Base-by-base conservation (phyloP, 2,797 vertebrate species). In the Neosilurus hyrtlii region DNA sequence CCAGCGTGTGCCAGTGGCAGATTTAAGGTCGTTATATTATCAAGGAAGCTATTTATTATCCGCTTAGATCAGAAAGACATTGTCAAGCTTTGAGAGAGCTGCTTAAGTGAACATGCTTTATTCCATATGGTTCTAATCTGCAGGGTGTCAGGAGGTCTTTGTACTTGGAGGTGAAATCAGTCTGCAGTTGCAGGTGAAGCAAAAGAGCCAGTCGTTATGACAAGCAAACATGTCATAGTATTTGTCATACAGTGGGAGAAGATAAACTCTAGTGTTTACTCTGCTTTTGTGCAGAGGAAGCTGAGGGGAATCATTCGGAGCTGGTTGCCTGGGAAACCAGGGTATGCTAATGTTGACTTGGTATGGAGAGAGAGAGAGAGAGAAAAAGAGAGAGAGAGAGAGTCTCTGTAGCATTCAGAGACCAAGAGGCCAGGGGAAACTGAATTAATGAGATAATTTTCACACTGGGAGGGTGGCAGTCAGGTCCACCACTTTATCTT, bases 361-460 rank as follows among this genome's bases (percentile, higher is more conserved):
- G 85, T 78, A 83, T 87, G 88, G 75, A 84, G 51, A 72, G 85
- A 83, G 57, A 80, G 63, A 81, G 68, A 75, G 67, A 30, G 77
- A 80, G 57, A 78, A 59, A 78, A 67, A 66, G 56, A 81, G 71
- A 72, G 54, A 62, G 59, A 59, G 22, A 62, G n/a, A 22, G 66
- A 75, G 73, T 72, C 49, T 81, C 43, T 68, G 80, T 80, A 81
- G 82, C 65, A 83, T 82, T 85, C 70, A 70, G 72, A 54, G 77
- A 86, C 81, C 80, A 79, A 75, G 82, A 87, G 83, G 88, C 88
- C 85, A 74, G 78, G 83, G 86, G 83, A 84, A 86, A 86, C 88
- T 88, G 88, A 88, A 90, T 91, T 87, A 91, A 89, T 89, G 86
- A 89, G 86, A 86, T 89, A 66, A 89, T 90, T 88, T 91, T 89